A percentile compares a stretch with the other conserved stretches of the same genome.
Evolutionary conservation across 2,113 vertebrate species (phyloP).

Genomic region (Thamnophis sirtalis): DNA sequence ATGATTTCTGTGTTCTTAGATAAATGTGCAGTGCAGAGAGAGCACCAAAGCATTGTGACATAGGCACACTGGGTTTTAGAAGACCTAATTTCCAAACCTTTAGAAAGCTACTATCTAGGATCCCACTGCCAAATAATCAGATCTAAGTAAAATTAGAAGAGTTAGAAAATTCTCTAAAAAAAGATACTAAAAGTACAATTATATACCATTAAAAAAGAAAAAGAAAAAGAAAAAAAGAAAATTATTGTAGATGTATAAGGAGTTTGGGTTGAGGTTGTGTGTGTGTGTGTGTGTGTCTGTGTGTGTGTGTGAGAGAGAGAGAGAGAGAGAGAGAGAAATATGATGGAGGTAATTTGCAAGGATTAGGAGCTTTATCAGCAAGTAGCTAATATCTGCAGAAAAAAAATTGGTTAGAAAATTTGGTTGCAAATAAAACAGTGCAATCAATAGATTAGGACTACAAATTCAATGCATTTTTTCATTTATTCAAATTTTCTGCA

Average conservation of each 20-base stretch:
- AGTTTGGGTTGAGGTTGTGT: neutral
- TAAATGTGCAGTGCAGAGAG: neutral
- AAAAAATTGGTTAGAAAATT: neutral
- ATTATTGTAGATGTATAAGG: neutral
- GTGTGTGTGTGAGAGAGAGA: no score
- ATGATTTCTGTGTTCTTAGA: neutral
- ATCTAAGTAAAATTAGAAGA: neutral
- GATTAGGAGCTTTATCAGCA: neutral
- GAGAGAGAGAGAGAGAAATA: no score
- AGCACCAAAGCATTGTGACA: neutral
- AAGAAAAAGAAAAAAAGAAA: neutral
- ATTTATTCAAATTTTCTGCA: slow-evolving; percentile 85
- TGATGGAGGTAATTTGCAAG: neutral
- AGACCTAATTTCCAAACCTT: neutral
- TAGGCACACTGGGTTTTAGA: neutral
- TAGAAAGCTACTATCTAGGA: neutral
- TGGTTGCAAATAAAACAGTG: slow-evolving; percentile 34
- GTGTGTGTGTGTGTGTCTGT: no score
- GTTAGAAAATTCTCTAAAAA: neutral
- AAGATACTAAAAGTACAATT: neutral
- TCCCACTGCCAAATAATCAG: neutral
- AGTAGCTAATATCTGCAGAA: neutral
- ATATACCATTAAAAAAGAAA: neutral
- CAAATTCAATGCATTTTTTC: slow-evolving; percentile 73
- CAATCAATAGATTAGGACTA: slow-evolving; percentile 63